Conservation (phyloP, 2,888 invertebrate species). For the Embidobia sp. region DNA sequence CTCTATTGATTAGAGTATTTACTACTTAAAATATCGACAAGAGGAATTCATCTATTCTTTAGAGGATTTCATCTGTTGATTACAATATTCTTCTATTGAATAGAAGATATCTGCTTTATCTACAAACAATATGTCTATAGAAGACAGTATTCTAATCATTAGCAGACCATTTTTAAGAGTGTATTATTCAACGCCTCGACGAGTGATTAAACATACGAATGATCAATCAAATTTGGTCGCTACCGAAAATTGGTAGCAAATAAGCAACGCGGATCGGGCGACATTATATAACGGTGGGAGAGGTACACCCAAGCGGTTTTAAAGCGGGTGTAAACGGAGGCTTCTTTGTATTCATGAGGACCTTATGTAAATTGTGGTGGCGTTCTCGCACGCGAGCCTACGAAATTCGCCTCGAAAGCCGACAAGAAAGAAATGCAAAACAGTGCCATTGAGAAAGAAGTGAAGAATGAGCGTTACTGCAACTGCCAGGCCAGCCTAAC, state of each 20-base stretch:
- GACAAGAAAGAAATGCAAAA: conserved; percentile 46
- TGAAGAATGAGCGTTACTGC: neutral
- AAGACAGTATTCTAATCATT: too few species aligned
- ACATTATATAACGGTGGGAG: conserved; percentile 32
- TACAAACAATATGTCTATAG: too few species aligned
- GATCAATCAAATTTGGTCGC: conserved; percentile 15
- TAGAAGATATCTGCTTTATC: too few species aligned
- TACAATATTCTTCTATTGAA: too few species aligned
- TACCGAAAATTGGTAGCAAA: conserved; percentile 37
- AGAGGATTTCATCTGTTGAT: too few species aligned
- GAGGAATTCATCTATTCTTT: too few species aligned
- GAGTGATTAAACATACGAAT: too few species aligned
- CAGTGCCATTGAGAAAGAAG: conserved; percentile 27
- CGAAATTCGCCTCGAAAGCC: conserved; percentile 45
- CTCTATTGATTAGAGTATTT: too few species aligned
- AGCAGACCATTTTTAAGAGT: too few species aligned
- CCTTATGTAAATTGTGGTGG: conserved; percentile 59
- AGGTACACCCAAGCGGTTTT: conserved; percentile 16
- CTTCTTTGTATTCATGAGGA: conserved; percentile 62
- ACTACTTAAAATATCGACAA: too few species aligned
- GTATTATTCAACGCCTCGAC: too few species aligned
- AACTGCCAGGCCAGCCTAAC: conserved; percentile 3
- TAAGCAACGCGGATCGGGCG: neutral
- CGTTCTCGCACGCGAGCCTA: conserved; percentile 56
- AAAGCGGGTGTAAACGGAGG: conserved; percentile 40